phyloP scores from a whole-genome alignment of 1,140 invertebrate species.

The Druon quercuslanigerum region DNA sequence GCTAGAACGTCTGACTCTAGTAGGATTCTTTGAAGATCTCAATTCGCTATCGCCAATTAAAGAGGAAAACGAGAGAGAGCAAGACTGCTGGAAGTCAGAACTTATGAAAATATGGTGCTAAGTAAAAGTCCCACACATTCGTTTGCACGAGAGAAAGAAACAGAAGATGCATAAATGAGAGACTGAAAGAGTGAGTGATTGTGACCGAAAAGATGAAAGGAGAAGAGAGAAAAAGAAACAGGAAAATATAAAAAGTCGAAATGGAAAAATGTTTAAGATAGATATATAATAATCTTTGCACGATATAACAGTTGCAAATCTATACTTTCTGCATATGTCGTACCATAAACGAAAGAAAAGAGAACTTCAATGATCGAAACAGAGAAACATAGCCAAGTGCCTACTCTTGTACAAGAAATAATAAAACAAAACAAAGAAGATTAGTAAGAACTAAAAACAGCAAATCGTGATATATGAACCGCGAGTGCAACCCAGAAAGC shows the following conservation, averaged over 20 bases:
- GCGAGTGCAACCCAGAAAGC: constrained; percentile 49
- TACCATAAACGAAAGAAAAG: constrained; percentile 34
- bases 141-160: constrained; percentile 47
- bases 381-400: constrained; percentile 72
- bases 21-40: neutral
- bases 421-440: constrained; percentile 44
- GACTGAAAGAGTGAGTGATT: constrained; percentile 41
- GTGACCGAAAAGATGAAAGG: constrained; percentile 43
- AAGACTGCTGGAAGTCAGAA: constrained; percentile 43
- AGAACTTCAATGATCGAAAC: constrained; percentile 50
- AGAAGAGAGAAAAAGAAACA: constrained; percentile 35
- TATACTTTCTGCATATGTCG: constrained; percentile 38
- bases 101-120: constrained; percentile 71
- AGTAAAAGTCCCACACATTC: constrained; percentile 67
- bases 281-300: constrained; percentile 37
- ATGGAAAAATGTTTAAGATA: constrained; percentile 35
- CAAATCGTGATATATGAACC: constrained; percentile 41
- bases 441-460: neutral
- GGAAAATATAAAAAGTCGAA: constrained; percentile 36
- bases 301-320: constrained; percentile 36
- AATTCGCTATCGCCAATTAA: neutral
- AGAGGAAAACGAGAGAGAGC: neutral
- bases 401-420: constrained; percentile 62
- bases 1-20: constrained; percentile 8
- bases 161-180: constrained; percentile 43